These are phyloP conservation scores for Aplysia californica DNA, from an alignment of 1,140 invertebrate genomes.

Conservation along the genomic window DNA sequence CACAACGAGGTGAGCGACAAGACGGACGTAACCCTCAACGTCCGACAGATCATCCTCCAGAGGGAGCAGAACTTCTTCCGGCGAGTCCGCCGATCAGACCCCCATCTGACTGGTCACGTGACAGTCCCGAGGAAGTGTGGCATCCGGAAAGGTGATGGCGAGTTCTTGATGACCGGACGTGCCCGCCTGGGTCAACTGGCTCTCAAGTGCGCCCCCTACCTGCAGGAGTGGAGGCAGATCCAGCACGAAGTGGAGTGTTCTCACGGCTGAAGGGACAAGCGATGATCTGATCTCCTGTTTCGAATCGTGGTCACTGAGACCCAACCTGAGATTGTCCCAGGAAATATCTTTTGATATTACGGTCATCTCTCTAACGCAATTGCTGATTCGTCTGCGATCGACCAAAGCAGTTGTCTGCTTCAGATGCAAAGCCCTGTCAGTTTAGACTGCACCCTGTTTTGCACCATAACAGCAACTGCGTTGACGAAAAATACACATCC, in stretches of 20 bases:
- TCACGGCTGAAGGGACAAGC: neutral
- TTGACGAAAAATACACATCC: too few species aligned
- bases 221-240: conserved; percentile 77
- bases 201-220: conserved; percentile 78
- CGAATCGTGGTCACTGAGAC: too few species aligned
- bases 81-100: conserved; percentile 22
- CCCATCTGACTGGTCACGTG: conserved; percentile 51
- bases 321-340: too few species aligned
- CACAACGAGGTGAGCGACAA: conserved; percentile 25
- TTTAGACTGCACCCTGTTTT: too few species aligned
- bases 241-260: conserved; percentile 71
- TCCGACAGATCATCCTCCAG: conserved; percentile 46
- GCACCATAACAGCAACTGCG: too few species aligned
- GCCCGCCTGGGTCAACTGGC: conserved; percentile 78
- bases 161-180: conserved; percentile 84
- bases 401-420: too few species aligned
- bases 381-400: too few species aligned
- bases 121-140: conserved; percentile 76
- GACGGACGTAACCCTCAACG: conserved; percentile 39
- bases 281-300: neutral
- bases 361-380: too few species aligned
- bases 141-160: conserved; percentile 77
- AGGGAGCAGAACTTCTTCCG: conserved; percentile 28
- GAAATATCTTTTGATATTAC: too few species aligned
- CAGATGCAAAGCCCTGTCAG: too few species aligned